phyloP scores from a whole-genome alignment of 2,888 invertebrate genomes.

The Tridacna crocea region DNA sequence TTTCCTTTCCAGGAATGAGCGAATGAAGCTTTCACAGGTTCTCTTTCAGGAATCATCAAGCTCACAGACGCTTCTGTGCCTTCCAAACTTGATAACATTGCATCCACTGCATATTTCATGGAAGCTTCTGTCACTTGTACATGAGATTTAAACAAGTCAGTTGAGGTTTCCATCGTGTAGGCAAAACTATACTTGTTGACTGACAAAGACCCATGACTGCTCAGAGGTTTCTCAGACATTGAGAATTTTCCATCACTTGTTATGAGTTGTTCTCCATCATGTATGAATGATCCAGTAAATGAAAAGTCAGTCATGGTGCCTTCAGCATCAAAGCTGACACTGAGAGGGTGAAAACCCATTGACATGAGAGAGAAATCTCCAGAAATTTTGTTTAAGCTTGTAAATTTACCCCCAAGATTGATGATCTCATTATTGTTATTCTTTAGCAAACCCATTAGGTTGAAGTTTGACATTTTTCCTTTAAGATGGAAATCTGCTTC shows the following conservation, averaged over 20 bases:
- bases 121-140: neutral
- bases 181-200: constrained; percentile 2
- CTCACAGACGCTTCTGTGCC: neutral
- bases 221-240: constrained; percentile 1
- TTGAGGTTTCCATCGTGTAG: neutral
- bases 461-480: constrained; percentile 8
- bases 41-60: constrained; percentile 22
- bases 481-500: constrained; percentile 4
- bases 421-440: constrained; percentile 9
- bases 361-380: constrained; percentile 33
- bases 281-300: neutral
- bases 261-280: constrained; percentile 8
- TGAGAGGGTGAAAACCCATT: constrained; percentile 12
- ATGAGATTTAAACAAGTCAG: constrained; percentile 5
- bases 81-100: neutral
- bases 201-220: neutral
- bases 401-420: constrained; percentile 12
- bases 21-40: constrained; percentile 13
- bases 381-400: constrained; percentile 14
- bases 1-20: neutral
- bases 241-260: constrained; percentile 6
- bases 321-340: constrained; percentile 21
- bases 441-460: constrained; percentile 17
- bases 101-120: neutral
- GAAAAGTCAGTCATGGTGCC: constrained; percentile 16